Percentiles rank a stretch among this genome's conserved stretches.
Conservation (phyloP, 37 sponge, comb jelly and placozoan genomes). For the Agelas oroides region DNA sequence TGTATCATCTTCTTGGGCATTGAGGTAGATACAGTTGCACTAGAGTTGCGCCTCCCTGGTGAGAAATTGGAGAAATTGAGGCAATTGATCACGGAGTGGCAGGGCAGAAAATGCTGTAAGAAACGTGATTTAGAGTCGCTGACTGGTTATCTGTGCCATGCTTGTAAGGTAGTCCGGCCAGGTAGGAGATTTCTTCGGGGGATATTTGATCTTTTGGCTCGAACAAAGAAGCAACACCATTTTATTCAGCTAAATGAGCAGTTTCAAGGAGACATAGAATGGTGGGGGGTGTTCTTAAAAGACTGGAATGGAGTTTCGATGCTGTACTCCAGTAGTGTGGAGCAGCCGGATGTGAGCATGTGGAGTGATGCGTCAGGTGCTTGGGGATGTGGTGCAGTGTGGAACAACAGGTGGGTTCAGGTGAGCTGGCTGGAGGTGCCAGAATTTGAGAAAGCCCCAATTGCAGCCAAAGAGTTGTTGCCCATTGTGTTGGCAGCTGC, state of each 20-base stretch:
- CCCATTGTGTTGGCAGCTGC: too few species aligned
- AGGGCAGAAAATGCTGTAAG: neutral
- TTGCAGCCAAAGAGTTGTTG: too few species aligned
- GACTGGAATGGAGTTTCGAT: conserved; percentile 26
- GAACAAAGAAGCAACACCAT: neutral
- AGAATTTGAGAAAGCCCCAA: too few species aligned
- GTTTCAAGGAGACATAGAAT: conserved; percentile 14
- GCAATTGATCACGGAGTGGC: neutral
- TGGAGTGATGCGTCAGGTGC: conserved; percentile 25
- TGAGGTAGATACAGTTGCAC: neutral
- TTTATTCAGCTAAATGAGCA: neutral
- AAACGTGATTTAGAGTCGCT: conserved; percentile 19
- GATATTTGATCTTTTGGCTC: neutral
- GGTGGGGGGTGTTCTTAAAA: conserved; percentile 18
- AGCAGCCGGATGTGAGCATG: neutral
- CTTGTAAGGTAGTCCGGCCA: conserved; percentile 16
- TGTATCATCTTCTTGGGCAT: conserved; percentile 10
- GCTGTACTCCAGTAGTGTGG: neutral
- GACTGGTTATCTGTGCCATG: conserved; percentile 25
- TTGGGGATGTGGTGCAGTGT: conserved; percentile 1
- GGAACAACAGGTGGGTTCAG: too few species aligned
- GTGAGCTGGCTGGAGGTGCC: too few species aligned
- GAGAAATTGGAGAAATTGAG: neutral
- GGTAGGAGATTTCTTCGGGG: conserved; percentile 24
- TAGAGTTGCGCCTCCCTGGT: conserved; percentile 3